Percentiles rank a stretch among this genome's conserved stretches.
Conservation (phyloP, 2,113 vertebrate genomes). For the Pandion haliaetus region DNA sequence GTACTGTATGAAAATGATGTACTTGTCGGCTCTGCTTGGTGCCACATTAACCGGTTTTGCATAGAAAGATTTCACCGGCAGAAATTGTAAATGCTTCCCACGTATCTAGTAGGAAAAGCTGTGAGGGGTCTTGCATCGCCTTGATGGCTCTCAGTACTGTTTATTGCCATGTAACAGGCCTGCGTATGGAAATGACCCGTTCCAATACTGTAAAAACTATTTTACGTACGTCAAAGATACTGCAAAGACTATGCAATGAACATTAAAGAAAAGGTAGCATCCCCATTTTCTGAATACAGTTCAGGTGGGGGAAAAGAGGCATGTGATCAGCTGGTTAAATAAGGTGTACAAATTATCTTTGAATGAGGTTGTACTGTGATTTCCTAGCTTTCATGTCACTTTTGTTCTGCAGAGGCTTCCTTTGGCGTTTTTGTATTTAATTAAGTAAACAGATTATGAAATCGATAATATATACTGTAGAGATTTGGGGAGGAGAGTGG, state of each 20-base stretch:
- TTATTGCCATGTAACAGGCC: too few relatives aligned
- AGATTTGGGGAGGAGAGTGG: background rate
- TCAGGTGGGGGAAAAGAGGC: background rate
- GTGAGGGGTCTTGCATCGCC: too few relatives aligned
- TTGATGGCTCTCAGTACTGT: fast-evolving
- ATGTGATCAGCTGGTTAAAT: background rate
- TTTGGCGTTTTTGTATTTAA: background rate
- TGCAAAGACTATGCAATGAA: background rate
- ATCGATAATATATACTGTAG: background rate
- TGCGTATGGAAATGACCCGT: background rate
- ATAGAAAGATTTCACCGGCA: background rate
- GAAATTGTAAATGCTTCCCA: background rate
- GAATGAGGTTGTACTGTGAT: too few relatives aligned
- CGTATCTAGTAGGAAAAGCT: background rate
- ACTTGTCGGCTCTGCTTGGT: background rate
- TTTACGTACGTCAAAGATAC: fast-evolving
- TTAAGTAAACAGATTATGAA: background rate
- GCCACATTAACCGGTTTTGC: background rate
- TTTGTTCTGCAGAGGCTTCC: background rate
- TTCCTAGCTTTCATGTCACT: background rate
- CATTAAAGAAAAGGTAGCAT: too few relatives aligned
- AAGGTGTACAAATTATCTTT: too few relatives aligned
- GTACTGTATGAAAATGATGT: background rate
- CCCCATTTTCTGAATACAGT: background rate
- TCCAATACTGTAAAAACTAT: background rate